Evolutionary conservation across 2,888 invertebrate species (phyloP).

Genomic region (Sphaeridia pumilis): DNA sequence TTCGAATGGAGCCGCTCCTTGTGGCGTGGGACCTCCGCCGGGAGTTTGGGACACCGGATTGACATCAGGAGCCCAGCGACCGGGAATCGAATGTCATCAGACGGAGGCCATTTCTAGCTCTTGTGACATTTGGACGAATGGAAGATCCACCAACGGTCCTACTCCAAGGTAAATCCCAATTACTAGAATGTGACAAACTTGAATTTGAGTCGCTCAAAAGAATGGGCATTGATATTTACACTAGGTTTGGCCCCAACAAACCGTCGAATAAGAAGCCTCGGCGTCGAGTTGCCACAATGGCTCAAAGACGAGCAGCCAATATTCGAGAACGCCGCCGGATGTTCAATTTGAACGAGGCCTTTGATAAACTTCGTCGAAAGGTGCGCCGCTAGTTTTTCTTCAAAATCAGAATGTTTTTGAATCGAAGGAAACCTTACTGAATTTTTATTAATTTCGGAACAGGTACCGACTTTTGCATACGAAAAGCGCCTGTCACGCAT

Average conservation of each 20-base stretch:
- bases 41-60: slow-evolving; percentile 9
- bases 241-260: slow-evolving; percentile 8
- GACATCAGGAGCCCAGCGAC: too few species aligned
- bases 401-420: too few species aligned
- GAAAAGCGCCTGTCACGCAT: slow-evolving; percentile 90
- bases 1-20: slow-evolving; percentile 5
- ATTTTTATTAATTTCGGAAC: too few species aligned
- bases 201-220: too few species aligned
- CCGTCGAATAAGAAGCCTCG: slow-evolving; percentile 57
- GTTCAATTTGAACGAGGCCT: slow-evolving; percentile 93
- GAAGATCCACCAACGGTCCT: background rate
- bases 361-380: slow-evolving; percentile 80
- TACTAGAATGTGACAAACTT: too few species aligned
- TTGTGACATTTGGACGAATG: slow-evolving; percentile 7
- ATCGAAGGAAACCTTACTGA: too few species aligned
- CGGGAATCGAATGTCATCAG: too few species aligned
- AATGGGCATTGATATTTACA: too few species aligned
- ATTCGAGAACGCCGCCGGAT: slow-evolving; percentile 84
- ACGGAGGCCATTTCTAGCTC: too few species aligned
- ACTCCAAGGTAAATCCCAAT: slow-evolving; percentile 12
- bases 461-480: slow-evolving; percentile 87
- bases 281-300: slow-evolving; percentile 76
- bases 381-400: slow-evolving; percentile 27
- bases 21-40: background rate
- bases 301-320: slow-evolving; percentile 82